Evolutionary conservation across 2,113 vertebrate species (phyloP), one percentile per base, ranked within the genome.

Genomic region (Chrysochloris asiatica): DNA sequence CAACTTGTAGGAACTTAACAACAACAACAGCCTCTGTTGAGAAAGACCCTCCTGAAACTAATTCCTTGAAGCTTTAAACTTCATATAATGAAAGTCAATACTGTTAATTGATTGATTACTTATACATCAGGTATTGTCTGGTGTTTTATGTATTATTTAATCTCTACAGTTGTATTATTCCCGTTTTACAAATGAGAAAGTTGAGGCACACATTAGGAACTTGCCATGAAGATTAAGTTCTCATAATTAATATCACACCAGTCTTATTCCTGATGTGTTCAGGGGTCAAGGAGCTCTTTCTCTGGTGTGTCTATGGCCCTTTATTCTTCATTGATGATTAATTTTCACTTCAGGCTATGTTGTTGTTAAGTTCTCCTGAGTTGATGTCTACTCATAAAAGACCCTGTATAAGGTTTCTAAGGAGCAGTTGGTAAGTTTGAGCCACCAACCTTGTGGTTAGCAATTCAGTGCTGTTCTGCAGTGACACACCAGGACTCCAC

Each of bases 31-130:
- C n/a, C n/a, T 50, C 48, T 26, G 36, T 77, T 90, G 67, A 36
- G 73, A 94, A 88, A 78, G 54, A 52, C 38, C 17, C 84, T 89
- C 33, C 59, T 71, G 41, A 69, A 83, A 81, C 71, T 45, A 10
- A 33, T 21, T 83, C 33, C 52, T 33, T 61, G 75, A 78, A 67
- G 59, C 28, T 36, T 85, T 52, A 56, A 59, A 22, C 6, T 56
- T 88, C 28, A 28, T 41, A 33, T 6, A 41, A 1, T 88, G 30
- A 93, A 91, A 92, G n/a, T 82, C 73, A 76, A 65, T 45, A 36
- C 10, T 63, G 12, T 59, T 50, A 10, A 59, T 16, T 77, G n/a
- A 43, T 87, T 43, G 8, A 12, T 93, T 75, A 36, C 19, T 59
- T 76, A 8, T 76, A 47, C 81, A 6, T 21, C n/a, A 72, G 13